Percentiles rank a stretch among this genome's conserved stretches.
phyloP scores from a whole-genome alignment of 2,888 invertebrate species.

The Parasteatoda lunata region DNA sequence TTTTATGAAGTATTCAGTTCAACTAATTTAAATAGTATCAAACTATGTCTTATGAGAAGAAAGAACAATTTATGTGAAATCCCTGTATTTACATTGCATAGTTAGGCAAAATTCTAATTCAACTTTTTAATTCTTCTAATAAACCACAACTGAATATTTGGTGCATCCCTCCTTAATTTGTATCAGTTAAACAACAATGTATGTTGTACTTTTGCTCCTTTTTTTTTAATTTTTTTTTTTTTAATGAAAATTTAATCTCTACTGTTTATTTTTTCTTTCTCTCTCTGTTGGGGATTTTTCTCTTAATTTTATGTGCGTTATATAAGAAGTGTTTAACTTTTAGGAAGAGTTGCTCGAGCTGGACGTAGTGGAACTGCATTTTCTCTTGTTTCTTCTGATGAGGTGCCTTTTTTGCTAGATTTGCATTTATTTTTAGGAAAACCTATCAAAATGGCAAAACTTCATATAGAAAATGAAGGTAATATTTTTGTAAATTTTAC shows the following conservation, averaged over 20 bases:
- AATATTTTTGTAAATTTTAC: neutral
- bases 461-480: slow-evolving; percentile 47
- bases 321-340: slow-evolving; percentile 16
- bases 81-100: too few relatives aligned
- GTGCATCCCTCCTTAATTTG: neutral
- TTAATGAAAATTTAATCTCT: neutral
- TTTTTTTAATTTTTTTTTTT: too few relatives aligned
- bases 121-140: too few relatives aligned
- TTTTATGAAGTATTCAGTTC: too few relatives aligned
- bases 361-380: slow-evolving; percentile 93
- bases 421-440: slow-evolving; percentile 93
- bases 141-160: too few relatives aligned
- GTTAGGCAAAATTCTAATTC: too few relatives aligned
- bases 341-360: slow-evolving; percentile 92
- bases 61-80: too few relatives aligned
- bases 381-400: slow-evolving; percentile 91
- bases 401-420: slow-evolving; percentile 93
- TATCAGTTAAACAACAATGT: neutral
- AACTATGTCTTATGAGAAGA: too few relatives aligned
- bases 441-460: slow-evolving; percentile 78
- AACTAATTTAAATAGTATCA: too few relatives aligned
- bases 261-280: too few relatives aligned
- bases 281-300: too few relatives aligned
- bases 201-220: too few relatives aligned
- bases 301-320: neutral